Evolutionary conservation across 2,113 vertebrate species (phyloP).

Genomic region (Phylloscopus trochilus): DNA sequence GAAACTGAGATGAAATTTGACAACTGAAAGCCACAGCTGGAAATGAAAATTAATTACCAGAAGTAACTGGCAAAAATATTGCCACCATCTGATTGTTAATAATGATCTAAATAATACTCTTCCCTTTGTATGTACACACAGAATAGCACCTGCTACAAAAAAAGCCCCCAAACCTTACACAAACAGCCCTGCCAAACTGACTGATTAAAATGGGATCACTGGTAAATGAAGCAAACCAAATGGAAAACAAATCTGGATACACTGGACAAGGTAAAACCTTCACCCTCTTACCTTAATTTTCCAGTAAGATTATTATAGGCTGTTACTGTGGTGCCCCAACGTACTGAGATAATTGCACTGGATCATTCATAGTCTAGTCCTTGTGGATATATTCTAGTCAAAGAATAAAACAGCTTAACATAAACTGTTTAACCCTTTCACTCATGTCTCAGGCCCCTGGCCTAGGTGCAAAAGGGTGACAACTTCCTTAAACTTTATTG

Average conservation of each 20-base stretch:
- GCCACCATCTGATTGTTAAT: conserved; percentile 52
- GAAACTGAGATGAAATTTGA: conserved; percentile 41
- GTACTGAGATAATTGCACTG: conserved; percentile 46
- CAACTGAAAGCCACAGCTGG: conserved; percentile 50
- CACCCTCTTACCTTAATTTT: conserved; percentile 38
- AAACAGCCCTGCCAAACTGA: conserved; percentile 34
- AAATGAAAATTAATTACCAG: conserved; percentile 40
- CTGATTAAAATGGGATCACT: conserved; percentile 53
- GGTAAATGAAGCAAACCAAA: conserved; percentile 37
- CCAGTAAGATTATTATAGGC: conserved; percentile 17
- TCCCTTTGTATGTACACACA: conserved; percentile 70
- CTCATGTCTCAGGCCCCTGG: not conserved
- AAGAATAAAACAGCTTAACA: conserved; percentile 65
- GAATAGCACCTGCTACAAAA: conserved; percentile 74
- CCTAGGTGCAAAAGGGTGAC: conserved; percentile 4
- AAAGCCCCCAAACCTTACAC: conserved; percentile 42
- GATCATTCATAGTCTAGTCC: conserved; percentile 3
- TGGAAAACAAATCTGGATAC: conserved; percentile 39
- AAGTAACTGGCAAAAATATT: conserved; percentile 62
- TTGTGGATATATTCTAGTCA: conserved; percentile 55
- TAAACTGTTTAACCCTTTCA: conserved; percentile 65
- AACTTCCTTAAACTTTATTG: conserved; percentile 45
- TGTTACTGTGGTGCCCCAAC: conserved; percentile 14
- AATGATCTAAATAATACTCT: conserved; percentile 9
- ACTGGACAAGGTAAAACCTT: conserved; percentile 51